phyloP scores from a whole-genome alignment of 1,140 invertebrate genomes.

The Latrodectus geometricus region DNA sequence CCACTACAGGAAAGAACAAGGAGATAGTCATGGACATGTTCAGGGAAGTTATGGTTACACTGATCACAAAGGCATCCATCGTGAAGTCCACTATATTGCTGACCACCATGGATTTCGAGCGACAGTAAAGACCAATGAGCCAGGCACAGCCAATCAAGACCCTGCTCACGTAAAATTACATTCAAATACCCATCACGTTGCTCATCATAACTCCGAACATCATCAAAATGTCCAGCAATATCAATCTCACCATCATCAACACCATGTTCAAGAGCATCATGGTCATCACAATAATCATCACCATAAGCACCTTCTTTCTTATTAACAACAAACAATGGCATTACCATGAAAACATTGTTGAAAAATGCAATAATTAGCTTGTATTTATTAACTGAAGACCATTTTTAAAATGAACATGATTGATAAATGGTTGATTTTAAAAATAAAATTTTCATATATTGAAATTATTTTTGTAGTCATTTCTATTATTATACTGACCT shows the following conservation, averaged over 20 bases:
- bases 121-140: slow-evolving; percentile 53
- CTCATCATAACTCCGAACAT: slow-evolving; percentile 47
- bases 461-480: too few relatives aligned
- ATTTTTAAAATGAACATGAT: too few relatives aligned
- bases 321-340: too few relatives aligned
- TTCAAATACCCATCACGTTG: neutral
- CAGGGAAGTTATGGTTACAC: too few relatives aligned
- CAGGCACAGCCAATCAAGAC: slow-evolving; percentile 12
- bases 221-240: slow-evolving; percentile 12
- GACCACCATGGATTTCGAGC: slow-evolving; percentile 60
- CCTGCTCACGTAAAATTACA: neutral
- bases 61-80: slow-evolving; percentile 34
- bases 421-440: too few relatives aligned
- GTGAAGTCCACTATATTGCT: slow-evolving; percentile 60
- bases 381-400: too few relatives aligned
- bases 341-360: too few relatives aligned
- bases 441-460: too few relatives aligned
- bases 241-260: neutral
- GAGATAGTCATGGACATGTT: too few relatives aligned
- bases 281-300: neutral
- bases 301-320: neutral
- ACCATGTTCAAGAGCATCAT: neutral
- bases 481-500: too few relatives aligned
- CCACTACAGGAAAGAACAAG: too few relatives aligned
- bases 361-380: too few relatives aligned